These are phyloP conservation scores for Todiramphus saurophagus DNA, from an alignment of 2,113 vertebrate species.

Conservation along the genomic window DNA sequence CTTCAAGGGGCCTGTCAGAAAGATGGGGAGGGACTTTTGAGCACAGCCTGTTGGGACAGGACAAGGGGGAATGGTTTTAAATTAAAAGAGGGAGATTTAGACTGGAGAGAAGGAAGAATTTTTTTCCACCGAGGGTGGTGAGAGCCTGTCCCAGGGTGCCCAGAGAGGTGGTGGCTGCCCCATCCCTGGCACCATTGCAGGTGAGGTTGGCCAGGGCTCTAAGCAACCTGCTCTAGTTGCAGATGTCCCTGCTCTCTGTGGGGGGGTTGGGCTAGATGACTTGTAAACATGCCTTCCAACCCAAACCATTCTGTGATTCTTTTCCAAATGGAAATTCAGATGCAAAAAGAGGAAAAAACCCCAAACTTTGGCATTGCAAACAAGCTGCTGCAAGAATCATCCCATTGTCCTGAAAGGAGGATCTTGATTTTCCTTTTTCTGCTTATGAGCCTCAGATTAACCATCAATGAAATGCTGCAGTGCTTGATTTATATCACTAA, in stretches of 20 bases:
- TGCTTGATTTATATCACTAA: conserved; percentile 71
- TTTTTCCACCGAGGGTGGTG: background rate
- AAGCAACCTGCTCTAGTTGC: too few relatives aligned
- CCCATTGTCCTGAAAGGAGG: background rate
- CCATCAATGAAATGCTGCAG: conserved; percentile 50
- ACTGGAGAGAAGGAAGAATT: background rate
- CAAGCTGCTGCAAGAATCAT: background rate
- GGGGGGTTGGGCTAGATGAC: too few relatives aligned
- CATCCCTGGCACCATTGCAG: background rate
- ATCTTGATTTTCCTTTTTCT: background rate
- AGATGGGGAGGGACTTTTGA: background rate
- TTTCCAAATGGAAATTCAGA: background rate
- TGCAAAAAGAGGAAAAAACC: background rate
- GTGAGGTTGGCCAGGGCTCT: too few relatives aligned
- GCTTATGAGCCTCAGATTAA: conserved; percentile 9
- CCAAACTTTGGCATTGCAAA: background rate
- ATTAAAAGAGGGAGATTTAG: background rate
- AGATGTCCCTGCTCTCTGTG: too few relatives aligned
- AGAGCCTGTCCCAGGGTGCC: background rate
- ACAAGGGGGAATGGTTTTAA: background rate
- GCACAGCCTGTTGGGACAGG: background rate
- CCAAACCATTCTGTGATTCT: too few relatives aligned
- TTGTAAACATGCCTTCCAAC: too few relatives aligned
- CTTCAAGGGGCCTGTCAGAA: background rate
- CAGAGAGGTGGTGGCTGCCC: background rate